Evolutionary conservation across 1,140 invertebrate genomes (phyloP).

Genomic region (Marisa cornuarietis): DNA sequence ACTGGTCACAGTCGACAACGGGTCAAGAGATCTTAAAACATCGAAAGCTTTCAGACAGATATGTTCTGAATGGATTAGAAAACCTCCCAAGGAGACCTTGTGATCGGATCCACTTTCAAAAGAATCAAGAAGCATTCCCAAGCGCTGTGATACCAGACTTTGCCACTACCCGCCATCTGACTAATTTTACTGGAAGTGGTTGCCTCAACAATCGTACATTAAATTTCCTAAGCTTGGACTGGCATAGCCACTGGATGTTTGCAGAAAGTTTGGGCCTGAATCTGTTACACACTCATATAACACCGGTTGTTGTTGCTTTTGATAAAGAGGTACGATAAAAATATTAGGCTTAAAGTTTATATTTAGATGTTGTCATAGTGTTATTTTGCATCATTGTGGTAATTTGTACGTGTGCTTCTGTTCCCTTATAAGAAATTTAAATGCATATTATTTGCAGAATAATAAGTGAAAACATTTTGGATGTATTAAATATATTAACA

Average conservation of each 20-base stretch:
- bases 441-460: background rate
- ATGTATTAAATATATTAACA: no score
- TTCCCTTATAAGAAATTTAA: background rate
- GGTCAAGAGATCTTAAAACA: background rate
- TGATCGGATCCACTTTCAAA: slow-evolving; percentile 34
- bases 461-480: background rate
- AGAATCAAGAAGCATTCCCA: slow-evolving; percentile 26
- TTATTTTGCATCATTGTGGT: background rate
- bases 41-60: slow-evolving; percentile 23
- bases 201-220: slow-evolving; percentile 76
- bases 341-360: background rate
- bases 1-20: background rate
- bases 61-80: slow-evolving; percentile 30
- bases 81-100: slow-evolving; percentile 31
- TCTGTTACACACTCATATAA: slow-evolving; percentile 57
- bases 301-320: slow-evolving; percentile 76
- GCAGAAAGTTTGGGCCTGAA: slow-evolving; percentile 75
- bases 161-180: slow-evolving; percentile 17
- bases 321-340: slow-evolving; percentile 74
- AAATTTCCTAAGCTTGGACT: slow-evolving; percentile 78
- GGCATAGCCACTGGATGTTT: slow-evolving; percentile 76
- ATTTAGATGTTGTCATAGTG: background rate
- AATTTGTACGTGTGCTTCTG: background rate
- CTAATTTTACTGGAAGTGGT: slow-evolving; percentile 63
- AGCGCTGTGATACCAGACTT: slow-evolving; percentile 23